phyloP scores from a whole-genome alignment of 2,797 vertebrate species.

The Anguilla pacifica region DNA sequence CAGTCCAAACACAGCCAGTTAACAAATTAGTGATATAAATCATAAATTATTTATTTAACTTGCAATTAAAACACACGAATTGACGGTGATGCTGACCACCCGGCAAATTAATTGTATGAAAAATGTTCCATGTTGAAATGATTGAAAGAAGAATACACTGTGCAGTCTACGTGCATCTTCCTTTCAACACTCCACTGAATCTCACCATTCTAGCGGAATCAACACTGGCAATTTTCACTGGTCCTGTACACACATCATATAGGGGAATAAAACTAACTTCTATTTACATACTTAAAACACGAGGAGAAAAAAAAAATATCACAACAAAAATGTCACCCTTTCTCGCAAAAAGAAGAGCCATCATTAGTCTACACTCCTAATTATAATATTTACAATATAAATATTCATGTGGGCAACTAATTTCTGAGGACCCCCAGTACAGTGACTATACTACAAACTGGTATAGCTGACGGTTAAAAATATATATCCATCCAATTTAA shows the following conservation, averaged over 20 bases:
- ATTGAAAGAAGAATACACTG: not conserved
- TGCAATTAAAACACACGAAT: not conserved
- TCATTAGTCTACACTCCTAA: conserved; percentile 78
- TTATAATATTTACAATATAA: conserved; percentile 80
- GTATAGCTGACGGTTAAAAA: conserved; percentile 72
- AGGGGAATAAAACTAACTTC: conserved; percentile 69
- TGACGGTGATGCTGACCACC: not conserved
- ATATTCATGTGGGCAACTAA: conserved; percentile 80
- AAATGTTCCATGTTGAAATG: not conserved
- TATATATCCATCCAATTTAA: conserved; percentile 76
- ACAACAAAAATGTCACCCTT: conserved; percentile 68
- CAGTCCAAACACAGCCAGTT: not conserved
- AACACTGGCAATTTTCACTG: not conserved
- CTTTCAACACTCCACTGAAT: not conserved
- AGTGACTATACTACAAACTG: conserved; percentile 68
- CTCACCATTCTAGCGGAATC: not conserved
- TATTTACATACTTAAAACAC: conserved; percentile 67
- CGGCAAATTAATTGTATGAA: not conserved
- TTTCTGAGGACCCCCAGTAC: conserved; percentile 69
- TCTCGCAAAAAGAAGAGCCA: conserved; percentile 72
- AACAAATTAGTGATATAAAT: not conserved
- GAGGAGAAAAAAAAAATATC: conserved; percentile 68
- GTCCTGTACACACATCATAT: not conserved
- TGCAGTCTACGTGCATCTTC: not conserved
- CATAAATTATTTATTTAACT: not conserved